Evolutionary conservation across 2,888 invertebrate genomes (phyloP).

Genomic region (Dryococelus australis): DNA sequence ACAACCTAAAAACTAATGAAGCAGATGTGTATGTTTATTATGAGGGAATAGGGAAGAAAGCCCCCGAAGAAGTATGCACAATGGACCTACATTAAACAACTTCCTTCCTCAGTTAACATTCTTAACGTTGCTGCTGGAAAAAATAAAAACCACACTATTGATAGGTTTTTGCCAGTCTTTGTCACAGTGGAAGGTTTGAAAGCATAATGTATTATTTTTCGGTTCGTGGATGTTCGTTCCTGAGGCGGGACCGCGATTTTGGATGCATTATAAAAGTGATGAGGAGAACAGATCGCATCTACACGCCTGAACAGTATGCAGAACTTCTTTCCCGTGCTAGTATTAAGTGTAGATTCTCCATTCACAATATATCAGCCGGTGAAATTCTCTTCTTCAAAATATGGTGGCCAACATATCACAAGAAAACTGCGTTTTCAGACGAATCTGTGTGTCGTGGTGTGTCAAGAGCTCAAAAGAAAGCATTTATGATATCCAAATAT

Average conservation of each 20-base stretch:
- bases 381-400: slow-evolving; percentile 28
- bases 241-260: slow-evolving; percentile 46
- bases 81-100: slow-evolving; percentile 36
- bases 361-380: background rate
- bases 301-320: slow-evolving; percentile 38
- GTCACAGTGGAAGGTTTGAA: slow-evolving; percentile 42
- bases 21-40: slow-evolving; percentile 45
- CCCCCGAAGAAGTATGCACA: slow-evolving; percentile 40
- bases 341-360: background rate
- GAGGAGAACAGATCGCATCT: slow-evolving; percentile 42
- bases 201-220: slow-evolving; percentile 45
- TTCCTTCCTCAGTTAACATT: slow-evolving; percentile 39
- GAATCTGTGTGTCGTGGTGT: slow-evolving; percentile 5
- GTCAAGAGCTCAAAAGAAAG: background rate
- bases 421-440: slow-evolving; percentile 13
- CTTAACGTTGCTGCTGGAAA: slow-evolving; percentile 41
- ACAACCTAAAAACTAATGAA: slow-evolving; percentile 45
- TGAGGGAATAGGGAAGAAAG: slow-evolving; percentile 44
- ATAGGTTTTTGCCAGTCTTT: slow-evolving; percentile 33
- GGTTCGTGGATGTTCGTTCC: slow-evolving; percentile 46
- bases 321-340: slow-evolving; percentile 35
- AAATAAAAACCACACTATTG: slow-evolving; percentile 42
- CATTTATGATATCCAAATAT: background rate
- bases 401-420: slow-evolving; percentile 32
- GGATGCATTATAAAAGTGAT: slow-evolving; percentile 41